phyloP scores from a whole-genome alignment of 2,888 invertebrate genomes.

The Drosophila mulleri region DNA sequence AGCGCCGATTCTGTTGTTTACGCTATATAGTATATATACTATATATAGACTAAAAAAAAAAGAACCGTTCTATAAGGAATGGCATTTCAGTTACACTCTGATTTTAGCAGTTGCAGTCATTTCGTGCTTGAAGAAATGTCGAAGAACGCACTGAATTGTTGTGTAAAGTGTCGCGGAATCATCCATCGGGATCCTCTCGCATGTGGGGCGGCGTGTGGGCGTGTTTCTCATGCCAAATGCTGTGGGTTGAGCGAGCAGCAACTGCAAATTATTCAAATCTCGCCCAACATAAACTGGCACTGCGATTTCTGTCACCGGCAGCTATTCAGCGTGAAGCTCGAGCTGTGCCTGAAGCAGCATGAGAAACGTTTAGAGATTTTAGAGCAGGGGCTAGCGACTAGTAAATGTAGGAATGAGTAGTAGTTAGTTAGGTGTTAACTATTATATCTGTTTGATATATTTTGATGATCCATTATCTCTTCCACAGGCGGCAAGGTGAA shows the following conservation, averaged over 20 bases:
- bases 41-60: constrained; percentile 15
- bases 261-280: constrained; percentile 22
- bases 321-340: constrained; percentile 28
- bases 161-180: constrained; percentile 46
- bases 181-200: constrained; percentile 22
- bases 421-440: not conserved
- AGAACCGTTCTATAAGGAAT: constrained; percentile 47
- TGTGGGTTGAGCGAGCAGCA: constrained; percentile 34
- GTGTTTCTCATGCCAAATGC: constrained; percentile 44
- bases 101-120: constrained; percentile 35
- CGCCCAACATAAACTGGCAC: constrained; percentile 49
- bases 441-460: not conserved
- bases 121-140: constrained; percentile 58
- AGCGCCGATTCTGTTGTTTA: constrained; percentile 27
- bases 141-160: constrained; percentile 42
- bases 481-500: constrained; percentile 52
- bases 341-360: constrained; percentile 49
- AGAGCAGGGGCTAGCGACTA: constrained; percentile 31
- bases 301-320: constrained; percentile 48
- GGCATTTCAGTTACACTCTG: not conserved
- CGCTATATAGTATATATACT: constrained; percentile 8
- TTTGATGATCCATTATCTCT: not conserved
- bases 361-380: constrained; percentile 62
- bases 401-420: constrained; percentile 33
- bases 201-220: constrained; percentile 48